phyloP scores from a whole-genome alignment of 2,113 vertebrate species.

The Alligator sinensis region DNA sequence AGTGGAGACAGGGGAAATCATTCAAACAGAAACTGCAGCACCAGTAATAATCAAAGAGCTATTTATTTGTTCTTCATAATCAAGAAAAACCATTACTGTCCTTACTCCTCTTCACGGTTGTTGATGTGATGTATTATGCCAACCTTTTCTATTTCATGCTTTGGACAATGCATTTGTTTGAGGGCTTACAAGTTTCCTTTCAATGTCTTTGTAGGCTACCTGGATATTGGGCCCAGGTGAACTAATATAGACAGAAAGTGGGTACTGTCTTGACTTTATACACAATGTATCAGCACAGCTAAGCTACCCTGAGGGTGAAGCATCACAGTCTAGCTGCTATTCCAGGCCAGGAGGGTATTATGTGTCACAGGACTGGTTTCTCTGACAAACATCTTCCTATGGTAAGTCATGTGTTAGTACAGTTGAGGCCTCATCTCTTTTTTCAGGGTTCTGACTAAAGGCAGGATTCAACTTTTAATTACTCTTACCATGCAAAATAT shows the following conservation, averaged over 20 bases:
- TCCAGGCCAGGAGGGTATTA: neutral
- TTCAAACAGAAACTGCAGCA: neutral
- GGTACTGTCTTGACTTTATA: neutral
- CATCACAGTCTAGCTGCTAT: neutral
- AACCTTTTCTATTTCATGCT: neutral
- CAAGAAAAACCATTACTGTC: neutral
- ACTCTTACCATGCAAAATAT: neutral
- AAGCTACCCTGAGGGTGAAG: neutral
- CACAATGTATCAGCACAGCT: neutral
- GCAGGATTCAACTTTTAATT: neutral
- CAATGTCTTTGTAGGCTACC: accelerated
- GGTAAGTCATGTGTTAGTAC: neutral
- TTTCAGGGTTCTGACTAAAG: neutral
- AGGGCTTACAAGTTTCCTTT: neutral
- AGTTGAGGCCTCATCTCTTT: neutral
- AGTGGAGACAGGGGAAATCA: conserved; percentile 31
- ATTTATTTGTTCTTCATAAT: conserved; percentile 33
- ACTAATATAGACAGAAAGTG: neutral
- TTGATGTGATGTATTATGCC: neutral
- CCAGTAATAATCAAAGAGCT: conserved; percentile 35
- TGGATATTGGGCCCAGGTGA: neutral
- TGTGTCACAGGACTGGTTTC: neutral
- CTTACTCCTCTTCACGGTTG: neutral
- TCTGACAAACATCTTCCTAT: neutral
- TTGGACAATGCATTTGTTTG: neutral